Evolutionary conservation across 64 coral and sea anemone species (phyloP).

Genomic region (Porites australiensis): DNA sequence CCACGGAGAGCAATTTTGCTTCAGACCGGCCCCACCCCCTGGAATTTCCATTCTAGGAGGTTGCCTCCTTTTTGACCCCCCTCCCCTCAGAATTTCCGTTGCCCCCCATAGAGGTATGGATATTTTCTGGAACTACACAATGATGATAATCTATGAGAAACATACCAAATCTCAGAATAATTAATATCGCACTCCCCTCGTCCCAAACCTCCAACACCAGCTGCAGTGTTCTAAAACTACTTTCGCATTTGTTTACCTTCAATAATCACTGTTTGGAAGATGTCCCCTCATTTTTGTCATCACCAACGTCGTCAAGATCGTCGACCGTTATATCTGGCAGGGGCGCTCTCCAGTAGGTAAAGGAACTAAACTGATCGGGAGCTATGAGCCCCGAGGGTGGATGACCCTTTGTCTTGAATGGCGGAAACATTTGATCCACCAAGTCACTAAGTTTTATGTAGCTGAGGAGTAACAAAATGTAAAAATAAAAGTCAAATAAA

Average conservation of each 20-base stretch:
- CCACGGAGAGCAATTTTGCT: no score
- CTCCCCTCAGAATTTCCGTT: no score
- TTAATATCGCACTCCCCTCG: no score
- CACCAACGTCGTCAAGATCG: constrained; percentile 38
- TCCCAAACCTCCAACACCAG: no score
- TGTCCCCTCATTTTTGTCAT: constrained; percentile 21
- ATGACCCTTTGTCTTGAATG: constrained; percentile 65
- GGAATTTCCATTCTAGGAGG: no score
- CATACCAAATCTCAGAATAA: no score
- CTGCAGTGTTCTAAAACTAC: neutral
- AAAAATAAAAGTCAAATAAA: neutral
- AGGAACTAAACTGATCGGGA: constrained; percentile 96
- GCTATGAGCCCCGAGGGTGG: constrained; percentile 70
- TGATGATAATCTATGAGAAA: no score
- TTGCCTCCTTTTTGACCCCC: no score
- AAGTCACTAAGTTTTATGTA: constrained; percentile 89
- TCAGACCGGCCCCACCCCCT: no score
- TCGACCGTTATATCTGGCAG: constrained; percentile 69
- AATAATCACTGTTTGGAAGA: neutral
- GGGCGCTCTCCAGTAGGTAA: constrained; percentile 97
- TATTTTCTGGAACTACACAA: no score
- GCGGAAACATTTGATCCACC: constrained; percentile 99
- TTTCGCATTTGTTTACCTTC: neutral
- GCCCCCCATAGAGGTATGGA: no score
- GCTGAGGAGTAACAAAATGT: constrained; percentile 21